Conservation (phyloP, 2,888 invertebrate genomes). For the Operophtera brumata region DNA sequence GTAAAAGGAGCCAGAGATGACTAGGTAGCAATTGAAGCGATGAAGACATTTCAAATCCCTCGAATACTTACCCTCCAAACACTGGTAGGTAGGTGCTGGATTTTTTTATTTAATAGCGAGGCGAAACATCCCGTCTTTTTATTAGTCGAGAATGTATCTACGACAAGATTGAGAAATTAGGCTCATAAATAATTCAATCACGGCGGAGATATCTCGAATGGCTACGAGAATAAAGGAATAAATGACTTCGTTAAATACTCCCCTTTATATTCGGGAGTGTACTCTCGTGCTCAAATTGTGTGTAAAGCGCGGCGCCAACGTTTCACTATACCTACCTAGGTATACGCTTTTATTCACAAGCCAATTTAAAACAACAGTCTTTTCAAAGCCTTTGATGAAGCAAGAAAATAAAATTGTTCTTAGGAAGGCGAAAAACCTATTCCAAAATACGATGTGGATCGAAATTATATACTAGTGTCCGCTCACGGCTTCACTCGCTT, state of each 20-base stretch:
- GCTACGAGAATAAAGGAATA: slow-evolving; percentile 46
- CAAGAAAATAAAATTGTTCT: slow-evolving; percentile 60
- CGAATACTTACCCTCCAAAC: too few relatives aligned
- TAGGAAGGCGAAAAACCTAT: background rate
- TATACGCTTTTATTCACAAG: slow-evolving; percentile 55
- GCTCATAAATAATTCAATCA: slow-evolving; percentile 53
- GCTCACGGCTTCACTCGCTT: too few relatives aligned
- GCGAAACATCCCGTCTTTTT: too few relatives aligned
- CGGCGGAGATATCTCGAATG: slow-evolving; percentile 39
- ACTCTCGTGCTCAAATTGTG: slow-evolving; percentile 58
- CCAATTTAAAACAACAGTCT: slow-evolving; percentile 60
- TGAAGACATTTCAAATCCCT: too few relatives aligned
- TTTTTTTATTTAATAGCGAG: too few relatives aligned
- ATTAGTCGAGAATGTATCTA: too few relatives aligned
- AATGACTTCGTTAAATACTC: slow-evolving; percentile 63
- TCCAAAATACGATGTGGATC: too few relatives aligned
- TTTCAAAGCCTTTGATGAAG: slow-evolving; percentile 58
- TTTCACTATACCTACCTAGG: too few relatives aligned
- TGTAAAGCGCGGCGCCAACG: slow-evolving; percentile 47
- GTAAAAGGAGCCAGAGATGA: too few relatives aligned
- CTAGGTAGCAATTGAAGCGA: too few relatives aligned
- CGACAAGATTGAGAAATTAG: slow-evolving; percentile 40
- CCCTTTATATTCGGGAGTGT: slow-evolving; percentile 54
- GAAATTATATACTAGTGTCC: too few relatives aligned
- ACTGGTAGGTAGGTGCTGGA: too few relatives aligned